phyloP scores from a whole-genome alignment of 2,797 vertebrate genomes.

The Florisuga fusca region DNA sequence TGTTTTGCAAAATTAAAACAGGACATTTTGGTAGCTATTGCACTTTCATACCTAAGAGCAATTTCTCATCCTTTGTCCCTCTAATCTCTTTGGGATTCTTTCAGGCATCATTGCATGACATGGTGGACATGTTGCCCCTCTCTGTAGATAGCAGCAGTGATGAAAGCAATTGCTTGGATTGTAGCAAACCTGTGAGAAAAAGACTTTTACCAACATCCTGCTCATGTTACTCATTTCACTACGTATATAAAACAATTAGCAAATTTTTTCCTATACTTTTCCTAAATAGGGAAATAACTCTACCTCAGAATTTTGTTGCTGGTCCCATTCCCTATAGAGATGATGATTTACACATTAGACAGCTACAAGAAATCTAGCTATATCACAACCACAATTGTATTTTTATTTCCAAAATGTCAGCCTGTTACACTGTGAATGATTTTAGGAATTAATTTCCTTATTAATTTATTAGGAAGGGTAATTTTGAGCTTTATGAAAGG shows the following conservation, averaged over 20 bases:
- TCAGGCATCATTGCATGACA: neutral
- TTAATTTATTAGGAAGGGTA: neutral
- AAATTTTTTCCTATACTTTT: neutral
- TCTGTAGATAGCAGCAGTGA: neutral
- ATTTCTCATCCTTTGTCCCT: neutral
- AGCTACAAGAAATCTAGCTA: neutral
- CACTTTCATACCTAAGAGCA: neutral
- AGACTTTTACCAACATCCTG: neutral
- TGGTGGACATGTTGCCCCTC: fast-evolving
- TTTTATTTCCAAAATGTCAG: neutral
- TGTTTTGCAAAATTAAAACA: neutral
- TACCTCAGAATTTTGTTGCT: neutral
- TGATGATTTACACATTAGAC: fast-evolving
- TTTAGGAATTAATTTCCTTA: neutral
- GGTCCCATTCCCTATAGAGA: fast-evolving
- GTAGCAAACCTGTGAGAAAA: neutral
- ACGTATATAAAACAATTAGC: neutral
- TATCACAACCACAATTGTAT: neutral
- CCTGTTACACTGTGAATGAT: neutral
- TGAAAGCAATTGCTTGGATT: neutral
- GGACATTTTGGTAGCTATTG: fast-evolving
- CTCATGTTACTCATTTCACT: fast-evolving
- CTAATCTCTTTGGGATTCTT: neutral
- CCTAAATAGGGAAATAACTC: neutral
- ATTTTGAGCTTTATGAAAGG: neutral